Conservation (phyloP, 2,888 invertebrate species). For the Schizotus pectinicornis region DNA sequence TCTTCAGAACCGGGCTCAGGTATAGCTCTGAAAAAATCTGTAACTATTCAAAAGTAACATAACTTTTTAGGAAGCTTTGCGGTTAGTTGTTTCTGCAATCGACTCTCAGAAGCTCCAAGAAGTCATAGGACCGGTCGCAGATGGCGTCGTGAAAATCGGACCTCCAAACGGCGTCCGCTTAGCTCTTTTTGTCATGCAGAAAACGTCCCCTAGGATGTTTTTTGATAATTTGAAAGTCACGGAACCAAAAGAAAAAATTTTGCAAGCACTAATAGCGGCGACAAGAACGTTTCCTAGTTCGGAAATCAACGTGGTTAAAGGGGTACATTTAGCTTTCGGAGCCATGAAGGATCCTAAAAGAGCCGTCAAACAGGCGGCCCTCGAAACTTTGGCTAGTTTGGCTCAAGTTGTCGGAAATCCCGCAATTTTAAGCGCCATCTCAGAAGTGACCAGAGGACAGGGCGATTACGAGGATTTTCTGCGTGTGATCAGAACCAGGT, state of each 20-base stretch:
- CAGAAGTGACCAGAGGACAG: slow-evolving; percentile 38
- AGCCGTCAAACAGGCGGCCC: slow-evolving; percentile 76
- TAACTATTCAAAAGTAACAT: neutral
- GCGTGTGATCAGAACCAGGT: slow-evolving; percentile 75
- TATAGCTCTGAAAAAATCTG: slow-evolving; percentile 26
- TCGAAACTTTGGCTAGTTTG: slow-evolving; percentile 80
- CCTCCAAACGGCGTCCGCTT: slow-evolving; percentile 61
- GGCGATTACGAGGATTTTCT: slow-evolving; percentile 67
- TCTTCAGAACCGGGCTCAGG: slow-evolving; percentile 44
- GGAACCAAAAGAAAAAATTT: slow-evolving; percentile 68
- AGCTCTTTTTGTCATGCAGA: slow-evolving; percentile 61
- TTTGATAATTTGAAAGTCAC: slow-evolving; percentile 21
- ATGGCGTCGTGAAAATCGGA: slow-evolving; percentile 59
- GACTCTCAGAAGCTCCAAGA: slow-evolving; percentile 51
- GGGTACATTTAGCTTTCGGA: slow-evolving; percentile 50
- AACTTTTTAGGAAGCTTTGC: slow-evolving; percentile 46
- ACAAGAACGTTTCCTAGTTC: slow-evolving; percentile 80
- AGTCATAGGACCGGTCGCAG: slow-evolving; percentile 56
- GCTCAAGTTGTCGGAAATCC: slow-evolving; percentile 73
- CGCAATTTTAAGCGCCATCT: slow-evolving; percentile 66
- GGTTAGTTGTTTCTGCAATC: slow-evolving; percentile 45
- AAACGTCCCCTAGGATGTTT: slow-evolving; percentile 58
- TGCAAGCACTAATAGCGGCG: slow-evolving; percentile 78
- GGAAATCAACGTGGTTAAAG: slow-evolving; percentile 67
- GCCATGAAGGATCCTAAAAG: slow-evolving; percentile 66